Evolutionary conservation across 2,888 invertebrate genomes (phyloP), one percentile per base, ranked within the genome.

Genomic region (Euphydryas editha): DNA sequence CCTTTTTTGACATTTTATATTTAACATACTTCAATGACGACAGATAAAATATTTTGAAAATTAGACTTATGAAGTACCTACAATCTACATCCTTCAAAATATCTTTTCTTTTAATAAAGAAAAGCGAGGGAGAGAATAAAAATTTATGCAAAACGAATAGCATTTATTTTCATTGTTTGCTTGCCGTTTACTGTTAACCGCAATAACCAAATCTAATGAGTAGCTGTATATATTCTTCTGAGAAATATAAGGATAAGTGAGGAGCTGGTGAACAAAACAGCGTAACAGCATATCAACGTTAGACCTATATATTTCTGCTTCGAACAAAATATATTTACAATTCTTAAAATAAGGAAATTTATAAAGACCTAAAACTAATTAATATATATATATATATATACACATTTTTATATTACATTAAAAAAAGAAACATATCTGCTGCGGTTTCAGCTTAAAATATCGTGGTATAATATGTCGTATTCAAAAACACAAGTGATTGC

Each of bases 401-500:
- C n/a, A n/a, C n/a, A n/a, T n/a, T n/a, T n/a, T n/a, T n/a, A 17
- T 24, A 59, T 21, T 11, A 36, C 20, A n/a, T 42, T 2, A 58
- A 42, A 24, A 24, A 24, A 24, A 2, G 6, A 8, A 24, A 46
- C 24, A 55, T 13, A n/a, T 15, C 39, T 46, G 6, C 24, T 15
- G 21, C 24, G 46, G 56, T 70, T 69, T 72, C 67, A 69, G 59
- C 54, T 51, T 71, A 68, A 71, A 70, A 73, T 64, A 71, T 62
- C 70, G 66, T 60, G 51, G 24, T 54, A 81, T 83, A 82, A 83
- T 84, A 84, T 81, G 79, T 79, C 80, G 78, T 86, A 86, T 86
- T 86, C 82, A 76, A 82, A 89, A 88, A 87, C 83, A 83, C 82
- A 83, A 86, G 84, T 86, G 87, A 86, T 88, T 84, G 83, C 83